Conservation (phyloP, 2,113 vertebrate genomes). For the Donacobius atricapilla region DNA sequence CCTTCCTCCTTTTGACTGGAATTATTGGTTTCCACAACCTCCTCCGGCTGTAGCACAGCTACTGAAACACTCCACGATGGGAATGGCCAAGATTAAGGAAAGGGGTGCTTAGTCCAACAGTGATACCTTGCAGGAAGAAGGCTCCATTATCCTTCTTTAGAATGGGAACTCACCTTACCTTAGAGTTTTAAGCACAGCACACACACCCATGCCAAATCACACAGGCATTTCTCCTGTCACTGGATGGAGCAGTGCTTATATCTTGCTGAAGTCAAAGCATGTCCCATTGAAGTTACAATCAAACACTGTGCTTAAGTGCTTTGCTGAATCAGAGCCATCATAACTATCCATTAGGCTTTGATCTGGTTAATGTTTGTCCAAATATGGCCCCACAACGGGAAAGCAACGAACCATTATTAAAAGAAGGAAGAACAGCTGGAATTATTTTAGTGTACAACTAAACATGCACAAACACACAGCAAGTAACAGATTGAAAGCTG, state of each 20-base stretch:
- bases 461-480: constrained; percentile 43
- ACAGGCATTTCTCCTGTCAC: background rate
- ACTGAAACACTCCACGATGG: background rate
- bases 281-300: constrained; percentile 48
- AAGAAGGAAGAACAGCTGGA: constrained; percentile 63
- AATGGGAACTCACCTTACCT: background rate
- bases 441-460: constrained; percentile 48
- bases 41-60: background rate
- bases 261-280: constrained; percentile 28
- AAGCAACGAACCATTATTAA: constrained; percentile 60
- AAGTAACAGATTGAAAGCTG: background rate
- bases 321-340: constrained; percentile 62
- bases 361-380: constrained; percentile 70
- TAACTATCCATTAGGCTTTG: constrained; percentile 66
- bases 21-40: background rate
- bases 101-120: background rate
- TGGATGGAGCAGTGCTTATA: background rate
- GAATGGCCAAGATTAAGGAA: background rate
- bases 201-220: background rate
- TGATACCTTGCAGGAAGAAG: background rate
- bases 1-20: background rate
- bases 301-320: constrained; percentile 58
- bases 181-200: background rate
- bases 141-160: background rate
- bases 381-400: constrained; percentile 42